Base-by-base conservation (phyloP, 2,797 vertebrate genomes). In the Onychomys arenicola region DNA sequence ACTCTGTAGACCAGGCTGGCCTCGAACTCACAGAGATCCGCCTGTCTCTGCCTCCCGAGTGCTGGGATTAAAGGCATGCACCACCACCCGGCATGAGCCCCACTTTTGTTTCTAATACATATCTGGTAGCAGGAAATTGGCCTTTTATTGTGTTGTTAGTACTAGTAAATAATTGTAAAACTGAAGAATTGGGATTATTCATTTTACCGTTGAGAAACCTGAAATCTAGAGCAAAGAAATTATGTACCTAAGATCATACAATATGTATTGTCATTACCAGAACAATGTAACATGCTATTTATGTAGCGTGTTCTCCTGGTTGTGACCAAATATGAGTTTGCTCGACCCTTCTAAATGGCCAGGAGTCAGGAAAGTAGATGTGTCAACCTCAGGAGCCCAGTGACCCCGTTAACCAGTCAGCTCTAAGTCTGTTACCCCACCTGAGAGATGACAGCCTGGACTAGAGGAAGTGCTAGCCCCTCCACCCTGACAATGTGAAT, bases 131-230 rank as follows among this genome's bases (percentile, higher is more conserved):
- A 43, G 43, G 69, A 90, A 49, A 59, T 32, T 90, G 11, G 21
- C 19, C 49, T 86, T 87, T 95, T 67, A 61, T 43, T 85, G 10
- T 29, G 25, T n/a, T 80, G 29, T 86, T 89, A 83, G 77, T 78
- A 37, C 40, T 75, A 37, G 90, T 78, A 37, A 80, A 65, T 82
- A 76, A 27, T 23, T 59, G 87, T 37, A 82, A 52, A 92, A 81
- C 65, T 40, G 2, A 32, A 75, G 55, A 88, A 23, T 89, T 87
- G 57, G 29, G 90, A 71, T 95, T 88, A 78, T 49, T 75, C n/a
- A 43, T 82, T 96, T 85, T 91, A 40, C n/a, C 71, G 37, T n/a
- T 76, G 59, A 91, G 85, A 92, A 97, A 92, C 76, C 75, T 86
- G 40, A 67, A 40, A 40, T 91, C 6, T 21, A 78, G 17, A 83